phyloP scores from a whole-genome alignment of 2,797 vertebrate species.

The Anisognathus igniventris region DNA sequence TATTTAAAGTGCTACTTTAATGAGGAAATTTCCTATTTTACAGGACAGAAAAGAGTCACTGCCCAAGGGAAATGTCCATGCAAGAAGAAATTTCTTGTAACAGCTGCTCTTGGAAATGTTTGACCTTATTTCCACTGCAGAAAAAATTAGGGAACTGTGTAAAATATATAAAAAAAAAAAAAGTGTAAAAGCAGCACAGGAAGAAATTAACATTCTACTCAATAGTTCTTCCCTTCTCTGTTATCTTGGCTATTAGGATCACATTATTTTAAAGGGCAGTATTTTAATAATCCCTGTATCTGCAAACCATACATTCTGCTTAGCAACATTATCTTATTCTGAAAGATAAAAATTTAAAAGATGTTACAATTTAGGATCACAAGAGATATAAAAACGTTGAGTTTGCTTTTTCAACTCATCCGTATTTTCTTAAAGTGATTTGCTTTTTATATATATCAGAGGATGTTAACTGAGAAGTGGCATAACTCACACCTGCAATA shows the following conservation, averaged over 20 bases:
- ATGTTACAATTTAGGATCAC: background rate
- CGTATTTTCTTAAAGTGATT: background rate
- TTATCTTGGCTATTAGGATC: background rate
- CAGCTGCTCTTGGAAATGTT: background rate
- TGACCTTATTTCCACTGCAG: background rate
- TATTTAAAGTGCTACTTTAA: background rate
- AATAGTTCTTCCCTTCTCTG: background rate
- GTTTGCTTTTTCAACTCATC: background rate
- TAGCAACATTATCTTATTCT: background rate
- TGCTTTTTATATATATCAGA: background rate
- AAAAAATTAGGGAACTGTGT: background rate
- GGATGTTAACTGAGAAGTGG: background rate
- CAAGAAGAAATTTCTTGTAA: constrained; percentile 22
- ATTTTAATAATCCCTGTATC: background rate
- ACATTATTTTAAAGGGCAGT: background rate
- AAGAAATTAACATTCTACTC: background rate
- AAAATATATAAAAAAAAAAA: background rate
- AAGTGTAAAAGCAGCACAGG: background rate
- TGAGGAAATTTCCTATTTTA: background rate
- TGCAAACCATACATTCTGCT: background rate
- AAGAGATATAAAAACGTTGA: background rate
- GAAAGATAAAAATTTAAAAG: background rate
- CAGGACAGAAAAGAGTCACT: background rate
- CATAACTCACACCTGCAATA: background rate
- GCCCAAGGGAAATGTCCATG: background rate